These are phyloP conservation scores for Eumeta japonica DNA, from an alignment of 1,140 invertebrate species.

Conservation along the genomic window DNA sequence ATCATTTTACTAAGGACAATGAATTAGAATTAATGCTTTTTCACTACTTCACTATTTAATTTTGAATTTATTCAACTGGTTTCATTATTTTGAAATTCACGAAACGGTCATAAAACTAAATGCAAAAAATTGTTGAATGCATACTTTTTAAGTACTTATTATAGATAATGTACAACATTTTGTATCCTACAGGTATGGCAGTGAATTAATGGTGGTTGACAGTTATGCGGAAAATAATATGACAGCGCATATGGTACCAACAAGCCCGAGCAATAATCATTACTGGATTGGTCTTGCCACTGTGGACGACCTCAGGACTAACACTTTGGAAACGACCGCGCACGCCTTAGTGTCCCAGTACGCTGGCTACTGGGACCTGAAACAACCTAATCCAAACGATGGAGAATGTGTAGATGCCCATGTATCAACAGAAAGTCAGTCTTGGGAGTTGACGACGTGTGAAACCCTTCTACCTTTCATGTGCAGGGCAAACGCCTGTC, in stretches of 20 bases:
- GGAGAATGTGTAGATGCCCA: slow-evolving; percentile 86
- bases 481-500: slow-evolving; percentile 89
- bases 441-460: slow-evolving; percentile 90
- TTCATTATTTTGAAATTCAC: too few relatives aligned
- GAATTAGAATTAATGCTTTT: too few relatives aligned
- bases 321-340: slow-evolving; percentile 89
- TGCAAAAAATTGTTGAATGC: too few relatives aligned
- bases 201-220: slow-evolving; percentile 86
- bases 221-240: slow-evolving; percentile 89
- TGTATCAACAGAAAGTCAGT: slow-evolving; percentile 77
- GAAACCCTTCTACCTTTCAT: slow-evolving; percentile 92
- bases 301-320: slow-evolving; percentile 87
- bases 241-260: slow-evolving; percentile 74
- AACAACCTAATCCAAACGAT: slow-evolving; percentile 80
- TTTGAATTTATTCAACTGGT: too few relatives aligned
- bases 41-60: too few relatives aligned
- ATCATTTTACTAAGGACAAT: too few relatives aligned
- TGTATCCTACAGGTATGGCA: slow-evolving; percentile 74
- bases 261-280: slow-evolving; percentile 61
- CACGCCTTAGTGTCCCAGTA: slow-evolving; percentile 90
- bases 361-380: slow-evolving; percentile 84
- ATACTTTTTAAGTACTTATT: too few relatives aligned
- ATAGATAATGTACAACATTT: slow-evolving; percentile 2
- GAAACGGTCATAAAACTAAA: too few relatives aligned
- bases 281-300: slow-evolving; percentile 89